Base-by-base conservation (phyloP, 2,113 vertebrate species). In the Myiozetetes cayanensis region DNA sequence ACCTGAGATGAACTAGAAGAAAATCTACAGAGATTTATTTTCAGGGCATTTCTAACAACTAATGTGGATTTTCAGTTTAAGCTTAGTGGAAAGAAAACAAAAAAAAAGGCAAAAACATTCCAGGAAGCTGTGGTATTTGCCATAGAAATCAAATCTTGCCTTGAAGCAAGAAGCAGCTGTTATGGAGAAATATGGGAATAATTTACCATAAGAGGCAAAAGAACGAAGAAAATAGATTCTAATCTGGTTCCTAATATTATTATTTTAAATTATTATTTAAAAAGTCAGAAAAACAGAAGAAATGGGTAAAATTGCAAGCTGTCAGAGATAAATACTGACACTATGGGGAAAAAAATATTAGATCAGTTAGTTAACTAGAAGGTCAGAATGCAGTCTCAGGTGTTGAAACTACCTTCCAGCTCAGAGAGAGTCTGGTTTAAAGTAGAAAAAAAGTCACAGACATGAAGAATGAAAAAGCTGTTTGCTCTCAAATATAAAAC, bases 91-190 rank as follows among this genome's bases (percentile, higher is more conserved):
- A 22, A 24, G 18, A 62, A 84, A 63, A 21, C 39, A 25, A 63
- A 9, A 3, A 3, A 16, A 22, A 59, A 4, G 12, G 5, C 18
- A 43, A 72, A 94, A 87, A 22, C 14, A 30, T 88, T 77, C 50
- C 55, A 90, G 79, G 55, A 71, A 91, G 61, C 44, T 85, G 47
- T 94, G 66, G 83, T 61, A 91, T 92, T 92, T 94, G 70, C 84
- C 80, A 73, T 33, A 94, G 74, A 92, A 95, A 85, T 46, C 5
- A 1, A 65, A 89, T 87, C 70, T 91, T 87, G 58, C 77, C 83
- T 89, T 91, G 66, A 87, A 95, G 59, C 3, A 56, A 85, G 66
- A 87, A 88, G 37, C 79, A 96, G 75, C 53, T 90, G 67, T 53
- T 85, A 59, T 68, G 76, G 37, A 73, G 72, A 83, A 94, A 80